Percentiles rank a stretch among this genome's conserved stretches.
Conservation (phyloP, 2,888 invertebrate species). For the Drosophila demipolita region DNA sequence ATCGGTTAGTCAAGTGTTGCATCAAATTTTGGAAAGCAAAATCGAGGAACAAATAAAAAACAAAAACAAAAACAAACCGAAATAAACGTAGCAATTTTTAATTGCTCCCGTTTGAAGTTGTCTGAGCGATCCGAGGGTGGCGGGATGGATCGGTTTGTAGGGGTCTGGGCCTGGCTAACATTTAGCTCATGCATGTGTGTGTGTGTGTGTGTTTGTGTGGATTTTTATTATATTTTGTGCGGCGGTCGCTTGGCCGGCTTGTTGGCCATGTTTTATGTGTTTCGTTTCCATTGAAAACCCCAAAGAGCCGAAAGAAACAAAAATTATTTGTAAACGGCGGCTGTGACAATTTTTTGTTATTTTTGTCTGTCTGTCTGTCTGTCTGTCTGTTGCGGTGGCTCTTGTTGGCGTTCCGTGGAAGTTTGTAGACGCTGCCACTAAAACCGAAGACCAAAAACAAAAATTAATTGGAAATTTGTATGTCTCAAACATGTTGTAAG, state of each 20-base stretch:
- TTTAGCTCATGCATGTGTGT: constrained; percentile 26
- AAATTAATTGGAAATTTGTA: constrained; percentile 81
- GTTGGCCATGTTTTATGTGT: constrained; percentile 78
- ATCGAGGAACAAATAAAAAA: constrained; percentile 11
- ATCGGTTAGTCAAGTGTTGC: constrained; percentile 35
- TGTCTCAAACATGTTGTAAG: constrained; percentile 79
- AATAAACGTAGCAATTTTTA: constrained; percentile 69
- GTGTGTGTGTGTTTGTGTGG: constrained; percentile 28
- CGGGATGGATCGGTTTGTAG: constrained; percentile 35
- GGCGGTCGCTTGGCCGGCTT: constrained; percentile 57
- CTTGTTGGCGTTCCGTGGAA: constrained; percentile 67
- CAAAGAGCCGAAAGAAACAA: constrained; percentile 76
- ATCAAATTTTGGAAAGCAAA: constrained; percentile 27
- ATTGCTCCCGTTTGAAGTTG: constrained; percentile 70
- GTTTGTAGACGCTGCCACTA: constrained; percentile 58
- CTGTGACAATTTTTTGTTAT: constrained; percentile 72
- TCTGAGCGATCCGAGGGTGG: constrained; percentile 38
- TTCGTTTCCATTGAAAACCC: constrained; percentile 79
- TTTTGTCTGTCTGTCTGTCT: neutral
- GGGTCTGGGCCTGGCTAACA: constrained; percentile 50
- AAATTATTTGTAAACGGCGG: constrained; percentile 79
- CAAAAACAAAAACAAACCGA: constrained; percentile 21
- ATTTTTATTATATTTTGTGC: constrained; percentile 70
- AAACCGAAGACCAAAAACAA: constrained; percentile 59
- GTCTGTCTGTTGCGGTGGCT: constrained; percentile 28